Evolutionary conservation across 2,888 invertebrate genomes (phyloP).

Genomic region (Bembecia ichneumoniformis): DNA sequence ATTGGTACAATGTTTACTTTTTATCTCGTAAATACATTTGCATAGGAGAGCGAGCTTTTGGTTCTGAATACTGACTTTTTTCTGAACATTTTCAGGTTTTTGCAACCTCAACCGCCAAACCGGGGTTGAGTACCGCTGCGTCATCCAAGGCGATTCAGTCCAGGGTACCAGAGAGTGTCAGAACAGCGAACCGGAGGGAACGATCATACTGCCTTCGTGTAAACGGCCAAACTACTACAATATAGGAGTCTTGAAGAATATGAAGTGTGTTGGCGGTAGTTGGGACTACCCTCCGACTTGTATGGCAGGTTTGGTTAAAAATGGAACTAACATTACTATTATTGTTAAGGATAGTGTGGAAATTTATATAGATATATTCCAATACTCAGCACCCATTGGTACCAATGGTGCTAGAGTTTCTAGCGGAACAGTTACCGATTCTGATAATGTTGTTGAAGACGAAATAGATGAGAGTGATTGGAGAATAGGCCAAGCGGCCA

Average conservation of each 20-base stretch:
- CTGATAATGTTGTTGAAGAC: conserved; percentile 16
- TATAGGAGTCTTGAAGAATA: conserved; percentile 17
- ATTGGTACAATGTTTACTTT: too few relatives aligned
- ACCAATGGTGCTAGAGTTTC: neutral
- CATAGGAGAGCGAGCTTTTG: too few relatives aligned
- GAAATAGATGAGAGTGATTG: conserved; percentile 28
- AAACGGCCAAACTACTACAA: conserved; percentile 35
- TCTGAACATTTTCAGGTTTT: conserved; percentile 21
- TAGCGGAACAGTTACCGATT: neutral
- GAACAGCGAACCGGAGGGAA: conserved; percentile 27
- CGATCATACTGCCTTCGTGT: conserved; percentile 28
- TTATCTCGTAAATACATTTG: too few relatives aligned
- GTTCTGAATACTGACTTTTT: too few relatives aligned
- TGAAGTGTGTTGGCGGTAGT: conserved; percentile 34
- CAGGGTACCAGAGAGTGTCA: conserved; percentile 26
- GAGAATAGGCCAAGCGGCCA: conserved; percentile 21
- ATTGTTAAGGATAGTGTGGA: conserved; percentile 31
- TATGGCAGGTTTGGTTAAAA: conserved; percentile 36
- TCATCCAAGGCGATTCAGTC: conserved; percentile 12
- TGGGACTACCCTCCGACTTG: conserved; percentile 37
- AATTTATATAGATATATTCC: conserved; percentile 21
- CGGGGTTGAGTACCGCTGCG: conserved; percentile 32
- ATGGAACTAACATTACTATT: conserved; percentile 37
- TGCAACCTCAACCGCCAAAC: conserved; percentile 29
- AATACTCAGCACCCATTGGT: conserved; percentile 6